Evolutionary conservation across 2,113 vertebrate genomes (phyloP).

Genomic region (Gallinago jamesoni): DNA sequence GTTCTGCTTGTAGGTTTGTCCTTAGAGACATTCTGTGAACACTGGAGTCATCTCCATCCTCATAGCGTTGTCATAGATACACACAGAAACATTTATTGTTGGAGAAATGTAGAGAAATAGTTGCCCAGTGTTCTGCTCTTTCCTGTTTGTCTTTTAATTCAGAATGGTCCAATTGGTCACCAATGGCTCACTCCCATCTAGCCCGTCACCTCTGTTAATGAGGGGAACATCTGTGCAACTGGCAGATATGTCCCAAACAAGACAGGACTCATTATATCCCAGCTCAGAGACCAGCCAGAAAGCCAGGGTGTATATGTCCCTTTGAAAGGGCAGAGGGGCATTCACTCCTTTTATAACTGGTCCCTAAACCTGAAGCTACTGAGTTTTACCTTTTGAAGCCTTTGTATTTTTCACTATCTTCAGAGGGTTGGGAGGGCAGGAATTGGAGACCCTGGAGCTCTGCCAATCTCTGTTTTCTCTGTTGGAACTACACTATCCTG

Average conservation of each 20-base stretch:
- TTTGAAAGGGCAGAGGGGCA: neutral
- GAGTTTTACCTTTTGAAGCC: neutral
- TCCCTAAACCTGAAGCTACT: neutral
- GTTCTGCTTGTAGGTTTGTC: neutral
- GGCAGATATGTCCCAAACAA: neutral
- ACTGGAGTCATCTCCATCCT: neutral
- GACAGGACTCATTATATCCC: neutral
- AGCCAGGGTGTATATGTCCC: neutral
- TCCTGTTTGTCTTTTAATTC: constrained; percentile 31
- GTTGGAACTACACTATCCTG: neutral
- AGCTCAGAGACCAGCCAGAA: neutral
- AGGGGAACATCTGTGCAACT: neutral
- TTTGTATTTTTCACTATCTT: neutral
- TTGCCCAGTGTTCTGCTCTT: constrained; percentile 20
- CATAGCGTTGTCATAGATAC: constrained; percentile 49
- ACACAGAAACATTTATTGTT: constrained; percentile 1
- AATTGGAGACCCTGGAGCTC: neutral
- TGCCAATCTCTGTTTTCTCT: neutral
- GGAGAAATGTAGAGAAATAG: neutral
- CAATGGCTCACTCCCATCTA: neutral
- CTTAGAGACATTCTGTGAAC: neutral
- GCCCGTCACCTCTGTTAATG: neutral
- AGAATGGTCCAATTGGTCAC: neutral
- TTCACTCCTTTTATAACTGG: neutral
- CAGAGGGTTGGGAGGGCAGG: neutral